phyloP scores from a whole-genome alignment of 2,797 vertebrate species.

The Diplodus puntazzo region DNA sequence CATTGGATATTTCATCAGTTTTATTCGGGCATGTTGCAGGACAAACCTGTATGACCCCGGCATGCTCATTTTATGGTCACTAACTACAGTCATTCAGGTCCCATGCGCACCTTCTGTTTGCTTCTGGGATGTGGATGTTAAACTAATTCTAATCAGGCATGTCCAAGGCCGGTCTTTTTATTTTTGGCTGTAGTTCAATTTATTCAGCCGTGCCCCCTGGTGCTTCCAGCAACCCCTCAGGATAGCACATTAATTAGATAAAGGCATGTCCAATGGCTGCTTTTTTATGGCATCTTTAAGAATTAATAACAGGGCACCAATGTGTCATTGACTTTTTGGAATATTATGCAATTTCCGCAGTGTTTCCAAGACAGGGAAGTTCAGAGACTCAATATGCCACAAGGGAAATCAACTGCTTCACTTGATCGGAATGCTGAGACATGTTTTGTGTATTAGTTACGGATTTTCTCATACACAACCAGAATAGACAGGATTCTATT shows the following conservation, averaged over 20 bases:
- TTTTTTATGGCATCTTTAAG: conserved; percentile 26
- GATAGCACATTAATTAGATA: conserved; percentile 32
- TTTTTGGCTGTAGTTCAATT: conserved; percentile 21
- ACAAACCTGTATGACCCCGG: conserved; percentile 19
- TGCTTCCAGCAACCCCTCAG: background rate
- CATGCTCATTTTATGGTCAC: conserved; percentile 30
- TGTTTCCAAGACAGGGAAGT: background rate
- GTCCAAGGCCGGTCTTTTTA: conserved; percentile 17
- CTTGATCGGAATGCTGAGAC: background rate
- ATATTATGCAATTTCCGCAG: conserved; percentile 21
- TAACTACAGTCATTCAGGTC: conserved; percentile 37
- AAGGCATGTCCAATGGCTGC: conserved; percentile 7
- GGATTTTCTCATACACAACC: background rate
- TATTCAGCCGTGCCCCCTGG: conserved; percentile 9
- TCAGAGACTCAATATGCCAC: conserved; percentile 5
- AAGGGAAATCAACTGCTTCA: background rate
- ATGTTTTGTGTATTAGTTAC: background rate
- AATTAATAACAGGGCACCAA: conserved; percentile 25
- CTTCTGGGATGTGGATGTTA: conserved; percentile 35
- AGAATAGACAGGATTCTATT: background rate
- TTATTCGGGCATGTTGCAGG: conserved; percentile 20
- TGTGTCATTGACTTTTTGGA: conserved; percentile 16
- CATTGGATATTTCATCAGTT: conserved; percentile 21
- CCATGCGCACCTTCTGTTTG: conserved; percentile 43
- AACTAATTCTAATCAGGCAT: conserved; percentile 50